Evolutionary conservation across 2,797 vertebrate species (phyloP).

Genomic region (Phyllotis vaccarum): DNA sequence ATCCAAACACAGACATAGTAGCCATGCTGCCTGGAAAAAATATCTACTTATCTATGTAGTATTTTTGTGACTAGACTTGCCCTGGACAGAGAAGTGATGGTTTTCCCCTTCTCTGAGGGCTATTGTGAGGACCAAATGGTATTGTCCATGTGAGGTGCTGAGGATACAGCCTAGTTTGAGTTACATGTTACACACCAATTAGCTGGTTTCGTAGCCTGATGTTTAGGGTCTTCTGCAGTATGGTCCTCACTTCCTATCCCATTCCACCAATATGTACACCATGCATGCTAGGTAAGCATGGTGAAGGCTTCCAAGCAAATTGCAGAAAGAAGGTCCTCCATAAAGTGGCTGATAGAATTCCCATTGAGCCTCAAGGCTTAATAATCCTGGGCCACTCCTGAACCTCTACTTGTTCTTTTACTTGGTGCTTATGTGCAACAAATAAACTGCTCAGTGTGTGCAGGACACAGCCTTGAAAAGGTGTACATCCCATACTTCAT

Average conservation of each 20-base stretch:
- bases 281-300: neutral
- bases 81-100: neutral
- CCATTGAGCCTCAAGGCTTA: neutral
- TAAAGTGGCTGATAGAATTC: neutral
- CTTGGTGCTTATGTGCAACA: neutral
- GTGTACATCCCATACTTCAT: neutral
- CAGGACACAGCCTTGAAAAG: neutral
- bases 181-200: neutral
- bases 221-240: neutral
- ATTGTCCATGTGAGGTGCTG: neutral
- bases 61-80: neutral
- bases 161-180: neutral
- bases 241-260: neutral
- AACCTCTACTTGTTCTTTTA: neutral
- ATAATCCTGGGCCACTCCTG: neutral
- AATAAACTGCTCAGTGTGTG: rapidly evolving
- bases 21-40: neutral
- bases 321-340: neutral
- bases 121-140: neutral
- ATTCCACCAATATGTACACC: neutral
- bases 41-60: rapidly evolving
- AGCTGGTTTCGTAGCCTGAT: neutral
- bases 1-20: neutral
- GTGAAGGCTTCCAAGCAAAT: neutral
- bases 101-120: neutral